These are phyloP conservation scores for Tenthredo scrophulariae DNA, from an alignment of 2,888 invertebrate species.

Conservation along the genomic window DNA sequence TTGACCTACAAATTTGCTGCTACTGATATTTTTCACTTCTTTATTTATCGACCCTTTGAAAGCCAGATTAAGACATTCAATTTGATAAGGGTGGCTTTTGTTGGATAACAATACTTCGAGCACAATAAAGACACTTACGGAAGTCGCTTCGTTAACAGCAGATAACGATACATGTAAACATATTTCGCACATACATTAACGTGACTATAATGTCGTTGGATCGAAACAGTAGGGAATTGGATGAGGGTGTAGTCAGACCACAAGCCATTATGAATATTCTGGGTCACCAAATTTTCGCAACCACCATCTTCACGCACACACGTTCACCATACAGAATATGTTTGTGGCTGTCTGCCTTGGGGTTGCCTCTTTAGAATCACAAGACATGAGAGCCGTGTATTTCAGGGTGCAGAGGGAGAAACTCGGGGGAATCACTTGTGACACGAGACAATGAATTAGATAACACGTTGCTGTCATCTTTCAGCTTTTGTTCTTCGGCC, in stretches of 20 bases:
- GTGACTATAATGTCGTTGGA: background rate
- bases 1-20: background rate
- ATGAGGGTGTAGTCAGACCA: background rate
- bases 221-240: background rate
- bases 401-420: background rate
- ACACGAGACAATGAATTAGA: slow-evolving; percentile 25
- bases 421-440: slow-evolving; percentile 17
- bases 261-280: slow-evolving; percentile 35
- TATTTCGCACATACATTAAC: background rate
- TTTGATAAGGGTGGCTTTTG: background rate
- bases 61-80: background rate
- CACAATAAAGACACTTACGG: background rate
- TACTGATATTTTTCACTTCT: background rate
- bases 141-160: background rate
- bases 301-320: background rate
- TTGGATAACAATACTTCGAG: background rate
- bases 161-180: background rate
- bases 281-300: slow-evolving; percentile 1
- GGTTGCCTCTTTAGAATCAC: slow-evolving; percentile 12
- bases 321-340: no score
- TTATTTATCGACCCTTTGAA: background rate
- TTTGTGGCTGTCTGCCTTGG: background rate
- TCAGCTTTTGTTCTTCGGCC: slow-evolving; percentile 6
- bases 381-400: background rate
- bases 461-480: background rate